phyloP scores from a whole-genome alignment of 2,888 invertebrate genomes.

The Troglohyphantes excavatus region DNA sequence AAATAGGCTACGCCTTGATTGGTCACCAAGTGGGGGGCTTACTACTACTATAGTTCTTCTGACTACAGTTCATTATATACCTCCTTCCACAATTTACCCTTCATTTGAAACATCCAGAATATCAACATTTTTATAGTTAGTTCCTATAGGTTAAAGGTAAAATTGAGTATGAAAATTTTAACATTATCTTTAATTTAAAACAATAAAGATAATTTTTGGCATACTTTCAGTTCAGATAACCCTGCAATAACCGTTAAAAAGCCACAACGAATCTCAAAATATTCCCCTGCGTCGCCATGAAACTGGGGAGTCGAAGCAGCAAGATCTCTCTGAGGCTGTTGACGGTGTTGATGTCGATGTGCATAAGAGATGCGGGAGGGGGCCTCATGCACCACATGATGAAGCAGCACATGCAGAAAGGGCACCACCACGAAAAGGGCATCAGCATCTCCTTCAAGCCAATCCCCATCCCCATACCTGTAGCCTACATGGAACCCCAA shows the following conservation, averaged over 20 bases:
- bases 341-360: neutral
- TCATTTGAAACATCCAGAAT: too few species aligned
- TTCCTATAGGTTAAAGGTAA: too few species aligned
- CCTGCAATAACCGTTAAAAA: neutral
- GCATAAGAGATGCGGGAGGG: neutral
- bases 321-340: neutral
- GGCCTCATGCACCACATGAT: constrained; percentile 51
- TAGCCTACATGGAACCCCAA: constrained; percentile 49
- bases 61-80: too few species aligned
- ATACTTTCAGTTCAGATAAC: neutral
- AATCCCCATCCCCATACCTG: constrained; percentile 43
- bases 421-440: constrained; percentile 30
- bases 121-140: too few species aligned
- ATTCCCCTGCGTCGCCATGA: too few species aligned
- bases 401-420: constrained; percentile 45
- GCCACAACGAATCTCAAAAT: neutral
- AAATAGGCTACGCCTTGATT: too few species aligned
- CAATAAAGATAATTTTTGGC: neutral
- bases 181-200: neutral
- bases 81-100: too few species aligned
- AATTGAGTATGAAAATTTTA: too few species aligned
- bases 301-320: neutral
- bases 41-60: too few species aligned
- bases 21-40: too few species aligned
- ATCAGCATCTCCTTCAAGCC: constrained; percentile 51